Evolutionary conservation across 2,113 vertebrate genomes (phyloP).

Genomic region (Tragelaphus scriptus): DNA sequence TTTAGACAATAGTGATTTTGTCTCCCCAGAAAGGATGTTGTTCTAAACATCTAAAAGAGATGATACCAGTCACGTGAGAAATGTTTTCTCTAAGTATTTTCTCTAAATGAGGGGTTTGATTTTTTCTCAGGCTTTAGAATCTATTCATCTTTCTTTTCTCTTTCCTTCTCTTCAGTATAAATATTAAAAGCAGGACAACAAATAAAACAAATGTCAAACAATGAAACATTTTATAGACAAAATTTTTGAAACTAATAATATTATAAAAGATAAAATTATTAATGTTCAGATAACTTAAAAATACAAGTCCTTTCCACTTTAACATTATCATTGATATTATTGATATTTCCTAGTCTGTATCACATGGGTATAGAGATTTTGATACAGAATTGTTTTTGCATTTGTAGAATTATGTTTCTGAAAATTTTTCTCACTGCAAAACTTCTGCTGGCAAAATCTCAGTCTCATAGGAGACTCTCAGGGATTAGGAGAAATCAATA

Average conservation of each 20-base stretch:
- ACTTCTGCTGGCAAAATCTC: neutral
- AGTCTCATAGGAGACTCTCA: neutral
- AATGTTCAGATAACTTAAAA: neutral
- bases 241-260: neutral
- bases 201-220: conserved; percentile 11
- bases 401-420: neutral
- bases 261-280: neutral
- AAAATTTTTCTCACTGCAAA: neutral
- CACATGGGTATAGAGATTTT: neutral
- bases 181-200: conserved; percentile 7
- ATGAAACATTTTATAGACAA: neutral
- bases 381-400: neutral
- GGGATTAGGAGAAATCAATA: neutral
- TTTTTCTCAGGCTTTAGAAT: neutral
- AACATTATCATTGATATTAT: neutral
- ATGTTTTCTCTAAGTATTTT: neutral
- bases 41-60: neutral
- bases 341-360: neutral
- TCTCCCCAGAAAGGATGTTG: neutral
- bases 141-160: neutral
- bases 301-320: neutral
- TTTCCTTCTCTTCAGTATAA: neutral
- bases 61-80: neutral
- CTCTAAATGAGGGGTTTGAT: neutral
- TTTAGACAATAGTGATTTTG: conserved; percentile 45